Conservation (phyloP, 2,888 invertebrate species). For the Lymantria dispar region DNA sequence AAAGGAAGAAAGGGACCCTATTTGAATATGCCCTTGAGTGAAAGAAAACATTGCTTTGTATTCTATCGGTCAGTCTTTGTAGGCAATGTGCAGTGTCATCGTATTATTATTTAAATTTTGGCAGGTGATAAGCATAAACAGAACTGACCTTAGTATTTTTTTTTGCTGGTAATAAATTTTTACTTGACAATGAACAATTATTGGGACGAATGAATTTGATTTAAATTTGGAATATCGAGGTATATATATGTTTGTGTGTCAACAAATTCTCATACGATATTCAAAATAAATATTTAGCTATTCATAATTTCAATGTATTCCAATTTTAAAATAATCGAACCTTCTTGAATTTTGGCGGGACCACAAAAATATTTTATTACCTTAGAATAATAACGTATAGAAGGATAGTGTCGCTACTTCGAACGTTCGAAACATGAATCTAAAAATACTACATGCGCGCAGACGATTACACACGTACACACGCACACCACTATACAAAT, state of each 20-base stretch:
- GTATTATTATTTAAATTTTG: slow-evolving; percentile 71
- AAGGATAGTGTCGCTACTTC: too few species aligned
- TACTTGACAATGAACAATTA: slow-evolving; percentile 30
- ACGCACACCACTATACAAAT: too few species aligned
- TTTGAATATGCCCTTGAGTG: slow-evolving; percentile 75
- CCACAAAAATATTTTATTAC: too few species aligned
- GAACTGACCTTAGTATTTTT: slow-evolving; percentile 64
- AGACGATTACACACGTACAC: too few species aligned
- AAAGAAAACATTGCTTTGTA: slow-evolving; percentile 72
- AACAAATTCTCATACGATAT: background rate
- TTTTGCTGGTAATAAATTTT: slow-evolving; percentile 28
- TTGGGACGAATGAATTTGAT: slow-evolving; percentile 20
- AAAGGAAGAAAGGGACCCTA: slow-evolving; percentile 61
- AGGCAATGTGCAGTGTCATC: slow-evolving; percentile 49
- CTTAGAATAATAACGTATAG: too few species aligned
- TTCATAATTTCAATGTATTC: too few species aligned
- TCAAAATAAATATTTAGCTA: too few species aligned
- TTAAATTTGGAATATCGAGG: slow-evolving; percentile 10
- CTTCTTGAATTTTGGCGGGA: too few species aligned
- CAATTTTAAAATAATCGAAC: too few species aligned
- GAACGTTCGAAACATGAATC: too few species aligned
- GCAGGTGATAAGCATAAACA: slow-evolving; percentile 69
- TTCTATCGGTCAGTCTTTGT: slow-evolving; percentile 59
- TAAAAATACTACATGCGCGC: too few species aligned
- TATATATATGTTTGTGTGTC: background rate